phyloP scores from a whole-genome alignment of 2,888 invertebrate genomes.

The Saturnia pavonia region DNA sequence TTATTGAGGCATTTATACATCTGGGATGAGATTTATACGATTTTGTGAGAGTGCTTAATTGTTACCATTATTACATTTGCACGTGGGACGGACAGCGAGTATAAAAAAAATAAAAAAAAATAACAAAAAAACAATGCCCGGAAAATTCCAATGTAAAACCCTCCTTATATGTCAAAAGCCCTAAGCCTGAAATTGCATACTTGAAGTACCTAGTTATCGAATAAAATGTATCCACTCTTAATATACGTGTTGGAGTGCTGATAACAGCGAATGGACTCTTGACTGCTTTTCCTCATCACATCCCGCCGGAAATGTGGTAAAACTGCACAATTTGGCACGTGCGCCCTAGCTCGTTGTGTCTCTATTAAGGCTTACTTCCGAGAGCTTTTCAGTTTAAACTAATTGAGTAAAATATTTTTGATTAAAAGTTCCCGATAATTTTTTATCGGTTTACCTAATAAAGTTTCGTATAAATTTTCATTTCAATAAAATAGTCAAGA shows the following conservation, averaged over 20 bases:
- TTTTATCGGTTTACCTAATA: neutral
- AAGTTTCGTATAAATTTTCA: neutral
- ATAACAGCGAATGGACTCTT: constrained; percentile 48
- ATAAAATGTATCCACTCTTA: constrained; percentile 16
- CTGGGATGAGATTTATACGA: neutral
- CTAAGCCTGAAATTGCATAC: neutral
- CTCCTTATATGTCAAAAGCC: neutral
- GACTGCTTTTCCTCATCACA: constrained; percentile 36
- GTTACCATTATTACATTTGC: neutral
- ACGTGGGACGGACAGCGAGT: neutral
- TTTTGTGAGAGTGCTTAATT: constrained; percentile 20
- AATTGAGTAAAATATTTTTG: constrained; percentile 30
- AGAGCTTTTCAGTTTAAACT: constrained; percentile 26
- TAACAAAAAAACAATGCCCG: too few relatives aligned
- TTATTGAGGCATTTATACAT: constrained; percentile 22
- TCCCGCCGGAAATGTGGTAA: constrained; percentile 22
- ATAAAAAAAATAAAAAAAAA: neutral
- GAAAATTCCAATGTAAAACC: too few relatives aligned
- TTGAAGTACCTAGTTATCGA: neutral
- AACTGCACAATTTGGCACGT: constrained; percentile 38
- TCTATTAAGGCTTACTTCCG: constrained; percentile 22
- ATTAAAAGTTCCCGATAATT: constrained; percentile 28
- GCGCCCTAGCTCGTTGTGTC: constrained; percentile 24
- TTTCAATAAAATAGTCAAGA: neutral
- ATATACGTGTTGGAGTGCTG: constrained; percentile 58